phyloP scores from a whole-genome alignment of 2,797 vertebrate species.

The Pseudochromis fuscus region DNA sequence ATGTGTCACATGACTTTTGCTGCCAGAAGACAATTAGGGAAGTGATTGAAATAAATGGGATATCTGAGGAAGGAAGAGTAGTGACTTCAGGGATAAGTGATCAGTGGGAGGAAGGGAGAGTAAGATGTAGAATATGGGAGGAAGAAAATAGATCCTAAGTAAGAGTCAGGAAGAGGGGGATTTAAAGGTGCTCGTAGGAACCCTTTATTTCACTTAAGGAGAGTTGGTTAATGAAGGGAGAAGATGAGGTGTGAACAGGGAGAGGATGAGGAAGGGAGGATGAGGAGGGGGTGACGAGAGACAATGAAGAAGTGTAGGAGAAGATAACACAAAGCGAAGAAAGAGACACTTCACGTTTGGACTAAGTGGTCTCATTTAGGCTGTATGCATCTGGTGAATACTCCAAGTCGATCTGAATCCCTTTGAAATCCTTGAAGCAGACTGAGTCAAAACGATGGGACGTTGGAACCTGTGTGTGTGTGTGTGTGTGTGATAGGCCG shows the following conservation, averaged over 20 bases:
- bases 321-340: slow-evolving; percentile 33
- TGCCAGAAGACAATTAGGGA: slow-evolving; percentile 1
- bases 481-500: slow-evolving; percentile 11
- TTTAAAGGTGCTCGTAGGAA: slow-evolving; percentile 51
- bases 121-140: slow-evolving; percentile 1
- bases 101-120: slow-evolving; percentile 21
- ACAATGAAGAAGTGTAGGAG: slow-evolving; percentile 28
- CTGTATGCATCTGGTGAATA: slow-evolving; percentile 45
- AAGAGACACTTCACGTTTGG: slow-evolving; percentile 53
- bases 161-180: slow-evolving; percentile 22
- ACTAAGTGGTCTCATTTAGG: slow-evolving; percentile 45
- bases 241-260: slow-evolving; percentile 37
- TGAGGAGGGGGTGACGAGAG: neutral
- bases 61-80: neutral
- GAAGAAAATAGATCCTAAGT: slow-evolving; percentile 19
- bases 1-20: neutral
- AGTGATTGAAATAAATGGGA: slow-evolving; percentile 16
- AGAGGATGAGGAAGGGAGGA: neutral
- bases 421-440: slow-evolving; percentile 59
- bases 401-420: slow-evolving; percentile 57
- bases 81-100: slow-evolving; percentile 17
- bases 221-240: slow-evolving; percentile 56
- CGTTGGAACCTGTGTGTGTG: slow-evolving; percentile 18
- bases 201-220: slow-evolving; percentile 57
- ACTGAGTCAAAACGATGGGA: slow-evolving; percentile 41